Evolutionary conservation across 1,140 invertebrate genomes (phyloP), one percentile per base, ranked within the genome.

Genomic region (roundworm (Caenorhabditis elegans)): DNA sequence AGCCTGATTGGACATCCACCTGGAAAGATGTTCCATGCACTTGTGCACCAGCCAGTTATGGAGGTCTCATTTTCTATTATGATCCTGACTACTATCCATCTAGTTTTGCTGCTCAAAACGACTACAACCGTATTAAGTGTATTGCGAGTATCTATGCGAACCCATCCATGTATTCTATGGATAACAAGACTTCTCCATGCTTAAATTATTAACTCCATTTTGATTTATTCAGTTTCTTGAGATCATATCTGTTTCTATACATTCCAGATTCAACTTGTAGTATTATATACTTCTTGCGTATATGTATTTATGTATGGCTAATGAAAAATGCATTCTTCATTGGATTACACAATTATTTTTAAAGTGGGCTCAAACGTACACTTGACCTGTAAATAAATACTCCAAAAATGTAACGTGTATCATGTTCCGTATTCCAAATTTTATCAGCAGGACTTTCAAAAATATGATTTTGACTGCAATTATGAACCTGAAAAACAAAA

Each of bases 1-100:
- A 85, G 43, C 85, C 85, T 22, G 76, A 85, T 77, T 85, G 85
- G 85, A 43, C 79, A 3, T 43, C 51, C 17, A 85, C 85, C n/a
- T 85, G 85, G 85, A 85, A 83, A 47, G 80, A 85, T 11, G 77
- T 28, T 26, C 84, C 85, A n/a, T 85, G 85, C 49, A 75, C 85
- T 15, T 85, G 85, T 70, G 85, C 84, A 55, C 85, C 85, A 5
- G 85, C 85, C n/a, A 78, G 46, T 39, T 85, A 85, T 65, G 85
- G 80, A 65, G 85, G 82, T 47, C 31, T 28, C 15, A 28, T 65
- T 36, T 60, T 15, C 19, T 85, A 85, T 55, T 85, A 84, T 31
- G 83, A 85, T 31, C 80, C 85, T 17, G 70, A 78, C 15, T 85
- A 78, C 53, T 85, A 85, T 51, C 85, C 85, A 47, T 80, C 19